Conservation (phyloP, 2,113 vertebrate species). For the Hymenochirus boettgeri region DNA sequence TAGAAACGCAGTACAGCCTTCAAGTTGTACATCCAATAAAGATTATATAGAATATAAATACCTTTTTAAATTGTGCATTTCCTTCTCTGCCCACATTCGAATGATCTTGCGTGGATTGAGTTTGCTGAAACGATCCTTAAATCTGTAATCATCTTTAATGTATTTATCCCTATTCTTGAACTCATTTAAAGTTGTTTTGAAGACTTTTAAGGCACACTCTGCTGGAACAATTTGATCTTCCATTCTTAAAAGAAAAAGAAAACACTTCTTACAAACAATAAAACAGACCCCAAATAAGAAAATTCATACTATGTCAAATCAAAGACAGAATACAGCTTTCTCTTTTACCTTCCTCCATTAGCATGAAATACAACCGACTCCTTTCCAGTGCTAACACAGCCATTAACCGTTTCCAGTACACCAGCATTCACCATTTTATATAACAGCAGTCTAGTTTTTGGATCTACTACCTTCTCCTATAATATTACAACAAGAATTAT, state of each 20-base stretch:
- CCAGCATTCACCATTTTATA: constrained; percentile 95
- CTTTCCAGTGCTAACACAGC: constrained; percentile 95
- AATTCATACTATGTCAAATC: too few species aligned
- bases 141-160: constrained; percentile 97
- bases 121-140: constrained; percentile 94
- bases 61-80: constrained; percentile 95
- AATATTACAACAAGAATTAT: neutral
- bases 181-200: constrained; percentile 96
- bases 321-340: too few species aligned
- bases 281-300: too few species aligned
- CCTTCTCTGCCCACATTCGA: constrained; percentile 96
- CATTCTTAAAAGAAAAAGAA: constrained; percentile 52
- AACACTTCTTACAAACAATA: too few species aligned
- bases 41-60: too few species aligned
- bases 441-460: constrained; percentile 90
- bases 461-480: constrained; percentile 95
- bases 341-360: constrained; percentile 88
- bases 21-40: too few species aligned
- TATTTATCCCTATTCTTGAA: constrained; percentile 97
- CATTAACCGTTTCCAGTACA: constrained; percentile 87
- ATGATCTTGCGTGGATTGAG: constrained; percentile 95
- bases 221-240: constrained; percentile 72
- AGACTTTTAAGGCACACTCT: constrained; percentile 94
- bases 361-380: constrained; percentile 97
- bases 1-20: too few species aligned